Evolutionary conservation across 2,113 vertebrate genomes (phyloP), one percentile per base, ranked within the genome.

Genomic region (Paracanthobrama guichenoti): DNA sequence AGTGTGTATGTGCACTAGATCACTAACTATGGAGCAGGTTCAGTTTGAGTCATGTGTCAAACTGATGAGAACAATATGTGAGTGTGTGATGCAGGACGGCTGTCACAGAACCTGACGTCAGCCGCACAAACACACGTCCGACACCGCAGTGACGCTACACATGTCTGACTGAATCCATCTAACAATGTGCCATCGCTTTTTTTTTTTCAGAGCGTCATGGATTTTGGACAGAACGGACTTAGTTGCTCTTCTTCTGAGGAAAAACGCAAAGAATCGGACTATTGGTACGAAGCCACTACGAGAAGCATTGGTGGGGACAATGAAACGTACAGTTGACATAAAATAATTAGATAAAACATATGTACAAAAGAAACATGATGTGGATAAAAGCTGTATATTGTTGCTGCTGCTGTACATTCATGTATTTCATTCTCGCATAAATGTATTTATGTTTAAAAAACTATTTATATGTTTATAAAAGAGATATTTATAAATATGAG

Each of bases 391-490:
- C 93, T 95, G 94, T 95, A 94, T 91, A 95, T 94, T 94, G 89
- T 91, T 90, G 93, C 92, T 90, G 93, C 90, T 93, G 92, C 93
- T 94, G 94, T 94, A 95, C 91, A 93, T 94, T 93, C 89, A 92
- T 92, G 94, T 94, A 95, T 92, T 92, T 94, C 88, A 90, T 92
- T 88, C 90, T 89, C 90, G 91, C 94, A 94, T 95, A 93, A 94
- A 94, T 95, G 94, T 95, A 95, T 95, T 95, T 95, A 95, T 95
- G 95, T 95, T 95, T 93, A 80, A 91, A 91, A 91, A 90, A 93
- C 91, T 95, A 95, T 95, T 95, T 95, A 95, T 95, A 94, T 95
- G 94, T 95, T 95, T 95, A 95, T 95, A 95, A 95, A 94, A 95
- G 93, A 95, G 93, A 93, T 95, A 95, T 95, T 95, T 95, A 95